Conservation (phyloP, 2,113 vertebrate genomes). For the Eublepharis macularius region DNA sequence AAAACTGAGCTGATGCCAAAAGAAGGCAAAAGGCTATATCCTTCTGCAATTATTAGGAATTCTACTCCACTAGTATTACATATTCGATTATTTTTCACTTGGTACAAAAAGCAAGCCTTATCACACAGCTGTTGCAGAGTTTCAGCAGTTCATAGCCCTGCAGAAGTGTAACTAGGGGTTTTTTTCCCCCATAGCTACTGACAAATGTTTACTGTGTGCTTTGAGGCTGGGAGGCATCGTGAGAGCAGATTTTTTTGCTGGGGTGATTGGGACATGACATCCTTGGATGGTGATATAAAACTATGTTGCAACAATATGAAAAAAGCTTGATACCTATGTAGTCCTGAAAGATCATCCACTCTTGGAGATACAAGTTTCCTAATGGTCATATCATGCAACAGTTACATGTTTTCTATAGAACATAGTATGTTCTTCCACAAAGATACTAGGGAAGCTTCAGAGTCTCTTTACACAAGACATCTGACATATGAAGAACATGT, state of each 20-base stretch:
- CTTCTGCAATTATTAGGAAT: constrained; percentile 58
- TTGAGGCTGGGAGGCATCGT: constrained; percentile 23
- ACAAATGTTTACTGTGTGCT: constrained; percentile 33
- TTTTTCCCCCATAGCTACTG: constrained; percentile 46
- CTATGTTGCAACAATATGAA: not conserved
- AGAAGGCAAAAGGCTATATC: constrained; percentile 61
- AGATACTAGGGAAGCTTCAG: not conserved
- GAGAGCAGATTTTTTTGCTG: constrained; percentile 35
- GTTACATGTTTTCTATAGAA: not conserved
- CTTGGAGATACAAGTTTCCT: not conserved
- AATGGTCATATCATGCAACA: not conserved
- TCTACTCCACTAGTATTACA: constrained; percentile 53
- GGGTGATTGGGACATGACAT: constrained; percentile 22
- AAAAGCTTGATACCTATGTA: not conserved
- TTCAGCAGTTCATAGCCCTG: constrained; percentile 31
- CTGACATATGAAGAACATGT: too few relatives aligned
- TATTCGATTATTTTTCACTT: constrained; percentile 63
- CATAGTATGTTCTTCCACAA: not conserved
- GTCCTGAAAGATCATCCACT: not conserved
- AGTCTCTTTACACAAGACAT: too few relatives aligned
- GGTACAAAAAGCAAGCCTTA: constrained; percentile 53
- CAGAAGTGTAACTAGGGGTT: constrained; percentile 56
- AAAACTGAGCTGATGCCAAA: constrained; percentile 54
- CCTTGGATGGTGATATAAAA: not conserved
- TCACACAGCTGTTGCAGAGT: constrained; percentile 17